Evolutionary conservation across 1,140 invertebrate genomes (phyloP), one percentile per base, ranked within the genome.

Genomic region (Tetramorium alpestre): DNA sequence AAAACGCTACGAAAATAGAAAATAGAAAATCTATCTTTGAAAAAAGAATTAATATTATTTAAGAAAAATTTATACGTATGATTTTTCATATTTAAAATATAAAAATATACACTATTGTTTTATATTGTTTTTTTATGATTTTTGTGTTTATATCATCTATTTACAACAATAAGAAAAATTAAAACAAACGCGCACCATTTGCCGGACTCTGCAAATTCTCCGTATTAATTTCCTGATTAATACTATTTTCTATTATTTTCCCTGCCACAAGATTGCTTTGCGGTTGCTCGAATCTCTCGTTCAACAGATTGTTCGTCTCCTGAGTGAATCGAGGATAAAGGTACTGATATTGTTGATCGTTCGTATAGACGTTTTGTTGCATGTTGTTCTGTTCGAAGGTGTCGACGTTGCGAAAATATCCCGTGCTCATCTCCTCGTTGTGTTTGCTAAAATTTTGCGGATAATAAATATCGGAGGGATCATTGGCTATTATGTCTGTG

Each of bases 401-500:
- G n/a, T 86, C 81, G 10, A 77, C 72, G 16, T 51, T 64, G n/a
- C 70, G 82, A 4, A 86, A 72, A 73, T 90, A 90, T 33, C 70
- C 64, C 33, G 25, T 73, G 7, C 41, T 85, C 13, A 49, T 77
- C 16, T 88, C 88, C 10, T 44, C 64, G 8, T 38, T 84, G 5
- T 62, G 76, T 56, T 82, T 91, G 38, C 72, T 58, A 28, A 88
- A 62, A 64, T 89, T 87, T 87, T 92, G 91, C 28, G 90, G 58
- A 65, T 91, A 92, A 73, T 90, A 88, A 18, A 69, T 56, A 41
- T 88, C 84, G 7, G 25, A 38, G 7, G 88, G 16, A 13, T 88
- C 77, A 64, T 75, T 67, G 3, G 84, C 10, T 18, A 87, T 69
- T 4, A 88, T 65, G 7, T 86, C 86, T 8, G 86, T 75, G 5